Base-by-base conservation (phyloP, 2,797 vertebrate genomes). In the Anas georgica region DNA sequence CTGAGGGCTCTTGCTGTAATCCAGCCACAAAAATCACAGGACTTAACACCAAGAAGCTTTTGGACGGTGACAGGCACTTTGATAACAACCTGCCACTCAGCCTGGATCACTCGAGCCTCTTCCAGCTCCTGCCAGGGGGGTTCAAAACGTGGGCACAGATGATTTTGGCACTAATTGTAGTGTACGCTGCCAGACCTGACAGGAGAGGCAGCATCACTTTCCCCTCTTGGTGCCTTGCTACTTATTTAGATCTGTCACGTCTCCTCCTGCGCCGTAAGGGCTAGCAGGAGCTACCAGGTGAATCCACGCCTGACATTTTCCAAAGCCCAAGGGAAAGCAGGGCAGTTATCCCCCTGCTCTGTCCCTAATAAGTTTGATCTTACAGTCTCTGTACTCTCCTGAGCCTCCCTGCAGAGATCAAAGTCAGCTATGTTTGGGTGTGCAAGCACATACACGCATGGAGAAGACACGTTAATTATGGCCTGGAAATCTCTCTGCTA, bases 181-280 rank as follows among this genome's bases (percentile, higher is more conserved):
- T 1, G 59, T 17, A 3, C 1, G 0, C 16, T 21, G 79, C 69
- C 64, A 59, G 92, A 37, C 12, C 58, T 16, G 26, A 37, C 52
- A 18, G 6, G 7, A 10, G 70, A 25, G 20, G 37, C 73, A 54
- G 70, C 79, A 3, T 12, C 7, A 0, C 62, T 5, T 17, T 28
- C 75, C 83, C 58, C 72, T 70, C 66, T 41, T 39, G 1, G 1
- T 0, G 58, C 80, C 63, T 39, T 6, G 7, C 52, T 25, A 5
- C 37, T 3, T 2, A 3, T 26, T 45, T 41, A 5, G 10, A 67
- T 45, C 59, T 12, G 7, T 2, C 79, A 1, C 54, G 52, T 29
- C 83, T 20, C 85, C 2, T 10, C 8, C 0, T 18, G 5, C 0
- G 0, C 60, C 25, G 0, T 6, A 6, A 3, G 1, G n/a, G 28